Conservation (phyloP, 2,797 vertebrate species). For the Phyllotis vaccarum region DNA sequence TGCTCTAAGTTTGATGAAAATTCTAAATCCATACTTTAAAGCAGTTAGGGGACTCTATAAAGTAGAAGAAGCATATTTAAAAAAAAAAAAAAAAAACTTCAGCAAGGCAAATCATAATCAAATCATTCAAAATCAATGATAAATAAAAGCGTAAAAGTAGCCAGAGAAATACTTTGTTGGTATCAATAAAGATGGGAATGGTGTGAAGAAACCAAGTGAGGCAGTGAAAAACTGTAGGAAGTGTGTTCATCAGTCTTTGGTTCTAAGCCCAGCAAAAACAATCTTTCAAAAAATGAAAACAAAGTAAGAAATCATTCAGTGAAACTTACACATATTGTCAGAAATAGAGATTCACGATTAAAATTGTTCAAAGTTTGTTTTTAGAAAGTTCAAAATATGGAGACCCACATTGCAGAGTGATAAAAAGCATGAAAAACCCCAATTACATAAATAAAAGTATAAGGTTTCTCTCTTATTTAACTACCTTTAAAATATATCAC, state of each 20-base stretch:
- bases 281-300: not conserved
- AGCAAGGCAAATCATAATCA: not conserved
- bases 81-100: not conserved
- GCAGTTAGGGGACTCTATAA: not conserved
- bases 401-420: not conserved
- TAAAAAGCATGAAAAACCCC: not conserved
- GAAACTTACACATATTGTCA: not conserved
- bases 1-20: slow-evolving; percentile 28
- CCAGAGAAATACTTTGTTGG: not conserved
- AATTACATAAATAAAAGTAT: not conserved
- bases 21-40: not conserved
- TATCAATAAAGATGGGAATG: not conserved
- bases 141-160: not conserved
- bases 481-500: not conserved
- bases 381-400: not conserved
- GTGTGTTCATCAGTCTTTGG: not conserved
- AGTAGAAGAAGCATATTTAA: not conserved
- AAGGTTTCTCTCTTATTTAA: not conserved
- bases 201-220: not conserved
- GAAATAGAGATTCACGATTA: not conserved
- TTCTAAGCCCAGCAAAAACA: not conserved
- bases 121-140: not conserved
- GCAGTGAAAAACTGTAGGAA: not conserved
- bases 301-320: not conserved
- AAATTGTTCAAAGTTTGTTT: not conserved